These are phyloP conservation scores for Drosophila burlai DNA, from an alignment of 1,140 invertebrate species.

Conservation along the genomic window DNA sequence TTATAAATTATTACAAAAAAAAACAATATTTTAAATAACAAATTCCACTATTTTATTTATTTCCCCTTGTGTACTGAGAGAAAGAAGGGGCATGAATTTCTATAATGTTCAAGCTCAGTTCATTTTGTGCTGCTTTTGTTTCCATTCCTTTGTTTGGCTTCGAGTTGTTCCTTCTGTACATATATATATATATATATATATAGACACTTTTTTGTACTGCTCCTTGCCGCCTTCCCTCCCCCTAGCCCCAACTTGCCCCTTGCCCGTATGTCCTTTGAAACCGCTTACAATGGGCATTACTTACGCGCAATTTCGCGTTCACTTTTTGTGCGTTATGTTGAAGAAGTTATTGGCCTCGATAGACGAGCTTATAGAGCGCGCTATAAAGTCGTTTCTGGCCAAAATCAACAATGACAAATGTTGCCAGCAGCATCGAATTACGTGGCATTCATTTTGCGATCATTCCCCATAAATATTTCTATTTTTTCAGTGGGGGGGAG, in stretches of 20 bases:
- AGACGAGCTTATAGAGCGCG: conserved; percentile 26
- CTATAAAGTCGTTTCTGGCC: conserved; percentile 63
- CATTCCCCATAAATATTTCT: conserved; percentile 68
- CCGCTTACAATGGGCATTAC: conserved; percentile 65
- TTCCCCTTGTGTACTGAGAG: conserved; percentile 2
- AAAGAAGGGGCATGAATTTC: conserved; percentile 26
- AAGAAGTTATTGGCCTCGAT: conserved; percentile 58
- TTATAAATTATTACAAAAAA: background rate
- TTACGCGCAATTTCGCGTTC: conserved; percentile 77
- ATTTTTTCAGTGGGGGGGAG: conserved; percentile 29
- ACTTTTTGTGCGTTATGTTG: conserved; percentile 68
- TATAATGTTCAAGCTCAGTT: conserved; percentile 60
- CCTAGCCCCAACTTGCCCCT: conserved; percentile 2
- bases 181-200: conserved; percentile 2
- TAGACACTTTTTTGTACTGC: conserved; percentile 1
- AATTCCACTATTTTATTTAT: background rate
- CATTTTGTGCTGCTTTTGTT: conserved; percentile 55
- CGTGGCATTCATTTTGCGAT: conserved; percentile 72
- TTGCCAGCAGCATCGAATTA: conserved; percentile 68
- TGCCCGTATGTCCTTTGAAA: conserved; percentile 16
- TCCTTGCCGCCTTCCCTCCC: background rate
- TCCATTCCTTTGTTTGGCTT: conserved; percentile 55
- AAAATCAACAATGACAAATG: conserved; percentile 76
- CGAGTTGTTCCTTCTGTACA: conserved; percentile 18
- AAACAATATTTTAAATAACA: background rate